A percentile compares a stretch with the other conserved stretches of the same genome.
Evolutionary conservation across 2,888 invertebrate genomes (phyloP).

Genomic region (Ashinkailepas kermadecensis): DNA sequence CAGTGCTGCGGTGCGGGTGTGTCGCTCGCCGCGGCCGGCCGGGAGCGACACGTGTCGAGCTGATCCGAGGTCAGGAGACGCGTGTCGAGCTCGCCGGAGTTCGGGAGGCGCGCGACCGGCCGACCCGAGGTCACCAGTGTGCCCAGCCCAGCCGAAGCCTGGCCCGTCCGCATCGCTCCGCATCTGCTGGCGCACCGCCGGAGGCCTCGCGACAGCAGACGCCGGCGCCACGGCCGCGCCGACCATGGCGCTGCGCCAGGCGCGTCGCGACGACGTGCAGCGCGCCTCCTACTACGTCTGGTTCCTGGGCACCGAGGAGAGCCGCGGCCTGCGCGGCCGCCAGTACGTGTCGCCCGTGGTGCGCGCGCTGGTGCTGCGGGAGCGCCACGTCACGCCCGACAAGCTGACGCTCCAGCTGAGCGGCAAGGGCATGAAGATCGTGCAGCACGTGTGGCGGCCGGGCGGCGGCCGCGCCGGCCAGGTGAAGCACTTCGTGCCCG

Average conservation of each 20-base stretch:
- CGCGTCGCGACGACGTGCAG: background rate
- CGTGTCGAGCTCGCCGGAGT: background rate
- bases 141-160: background rate
- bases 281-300: conserved; percentile 46
- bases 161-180: background rate
- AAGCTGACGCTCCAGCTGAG: conserved; percentile 86
- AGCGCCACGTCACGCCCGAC: conserved; percentile 76
- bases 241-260: background rate
- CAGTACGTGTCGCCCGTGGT: conserved; percentile 77
- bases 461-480: conserved; percentile 44
- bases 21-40: background rate
- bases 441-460: conserved; percentile 60
- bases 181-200: background rate
- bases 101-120: background rate
- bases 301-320: conserved; percentile 89
- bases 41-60: background rate
- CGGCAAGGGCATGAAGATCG: conserved; percentile 87
- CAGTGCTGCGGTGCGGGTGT: background rate
- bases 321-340: conserved; percentile 74
- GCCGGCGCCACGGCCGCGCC: background rate
- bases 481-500: conserved; percentile 89
- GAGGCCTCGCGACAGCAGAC: background rate
- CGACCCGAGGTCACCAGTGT: background rate
- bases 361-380: conserved; percentile 71
- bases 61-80: background rate